Percentiles rank a stretch among this genome's conserved stretches.
Conservation (phyloP, 2,113 vertebrate genomes). For the Empidonax alnorum region DNA sequence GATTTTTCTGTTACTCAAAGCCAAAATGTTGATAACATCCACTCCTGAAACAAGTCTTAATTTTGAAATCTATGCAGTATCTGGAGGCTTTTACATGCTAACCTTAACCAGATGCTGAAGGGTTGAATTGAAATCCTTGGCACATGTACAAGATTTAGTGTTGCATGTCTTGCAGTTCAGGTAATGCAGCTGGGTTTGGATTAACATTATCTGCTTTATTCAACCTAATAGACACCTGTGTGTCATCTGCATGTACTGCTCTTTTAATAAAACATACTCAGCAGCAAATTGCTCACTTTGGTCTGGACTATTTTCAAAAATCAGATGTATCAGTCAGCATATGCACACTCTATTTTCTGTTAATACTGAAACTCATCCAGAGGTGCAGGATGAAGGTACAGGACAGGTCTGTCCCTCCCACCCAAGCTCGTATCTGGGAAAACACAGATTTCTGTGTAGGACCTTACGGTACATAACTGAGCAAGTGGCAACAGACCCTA, state of each 20-base stretch:
- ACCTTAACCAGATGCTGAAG: not conserved
- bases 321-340: not conserved
- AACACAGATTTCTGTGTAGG: not conserved
- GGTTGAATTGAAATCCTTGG: not conserved
- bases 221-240: not conserved
- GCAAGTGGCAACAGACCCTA: not conserved
- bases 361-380: not conserved
- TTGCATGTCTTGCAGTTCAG: not conserved
- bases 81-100: not conserved
- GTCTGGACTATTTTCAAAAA: not conserved
- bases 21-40: not conserved
- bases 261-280: not conserved
- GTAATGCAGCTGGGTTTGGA: not conserved
- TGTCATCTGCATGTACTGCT: not conserved
- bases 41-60: constrained; percentile 2
- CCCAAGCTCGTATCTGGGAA: not conserved
- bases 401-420: not conserved
- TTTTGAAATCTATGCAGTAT: not conserved
- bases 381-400: not conserved
- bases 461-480: not conserved
- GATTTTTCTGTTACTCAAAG: not conserved
- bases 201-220: not conserved
- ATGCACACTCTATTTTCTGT: not conserved
- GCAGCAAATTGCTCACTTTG: not conserved
- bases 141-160: not conserved